Conservation (phyloP, 2,888 invertebrate species). For the Nomada fucata region DNA sequence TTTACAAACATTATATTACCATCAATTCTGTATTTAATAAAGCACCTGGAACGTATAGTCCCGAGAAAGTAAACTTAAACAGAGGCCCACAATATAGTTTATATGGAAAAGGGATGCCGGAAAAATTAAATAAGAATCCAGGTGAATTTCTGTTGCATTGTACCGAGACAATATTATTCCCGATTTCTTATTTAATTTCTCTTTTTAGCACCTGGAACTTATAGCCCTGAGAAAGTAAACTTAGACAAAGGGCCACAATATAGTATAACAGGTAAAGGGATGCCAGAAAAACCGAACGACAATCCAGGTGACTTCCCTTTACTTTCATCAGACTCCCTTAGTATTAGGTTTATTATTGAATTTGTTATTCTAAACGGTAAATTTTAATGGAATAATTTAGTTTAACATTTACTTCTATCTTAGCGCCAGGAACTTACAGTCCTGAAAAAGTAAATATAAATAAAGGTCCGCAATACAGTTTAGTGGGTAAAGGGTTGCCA, state of each 20-base stretch:
- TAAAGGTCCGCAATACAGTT: conserved; percentile 87
- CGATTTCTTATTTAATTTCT: too few relatives aligned
- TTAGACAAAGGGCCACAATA: conserved; percentile 87
- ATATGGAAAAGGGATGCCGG: too few relatives aligned
- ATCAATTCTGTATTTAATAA: neutral
- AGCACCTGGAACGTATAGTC: too few relatives aligned
- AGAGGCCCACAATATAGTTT: too few relatives aligned
- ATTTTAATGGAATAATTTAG: conserved; percentile 2
- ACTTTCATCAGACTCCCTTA: neutral
- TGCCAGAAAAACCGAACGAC: conserved; percentile 31
- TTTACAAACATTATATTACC: too few relatives aligned
- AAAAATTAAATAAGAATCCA: too few relatives aligned
- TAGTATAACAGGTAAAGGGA: conserved; percentile 83
- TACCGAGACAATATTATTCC: too few relatives aligned
- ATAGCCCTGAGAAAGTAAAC: conserved; percentile 87
- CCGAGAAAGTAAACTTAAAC: too few relatives aligned
- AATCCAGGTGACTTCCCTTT: conserved; percentile 52
- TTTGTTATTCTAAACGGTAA: neutral
- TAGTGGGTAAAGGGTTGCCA: conserved; percentile 73
- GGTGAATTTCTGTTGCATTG: too few relatives aligned
- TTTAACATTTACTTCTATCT: neutral
- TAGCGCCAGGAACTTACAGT: conserved; percentile 87
- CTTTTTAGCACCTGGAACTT: conserved; percentile 84
- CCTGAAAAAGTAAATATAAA: conserved; percentile 87
- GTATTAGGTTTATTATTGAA: conserved; percentile 9